Evolutionary conservation across 2,888 invertebrate species (phyloP), one percentile per base, ranked within the genome.

Genomic region (Tubiluchus corallicola): DNA sequence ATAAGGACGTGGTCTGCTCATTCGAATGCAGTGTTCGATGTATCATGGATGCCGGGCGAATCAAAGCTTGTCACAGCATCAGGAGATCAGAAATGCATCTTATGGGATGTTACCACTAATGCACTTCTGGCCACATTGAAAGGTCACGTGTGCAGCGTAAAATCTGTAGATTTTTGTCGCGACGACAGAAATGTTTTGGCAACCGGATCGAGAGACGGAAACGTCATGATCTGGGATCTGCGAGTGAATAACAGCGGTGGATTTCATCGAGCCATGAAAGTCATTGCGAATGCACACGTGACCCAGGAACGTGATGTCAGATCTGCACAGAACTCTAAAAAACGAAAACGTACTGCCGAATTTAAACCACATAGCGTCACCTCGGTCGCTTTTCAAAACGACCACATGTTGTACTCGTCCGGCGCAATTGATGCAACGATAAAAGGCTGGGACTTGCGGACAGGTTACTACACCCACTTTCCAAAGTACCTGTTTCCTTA

Each of bases 151-250:
- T 71, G 79, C 46, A 84, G 84, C 13, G 79, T 90, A 0, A 84
- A 84, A 63, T 79, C 80, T 1, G 79, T 78, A 0, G 76, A 75
- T 2, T 81, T 82, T 57, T 71, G 76, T 5, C 76, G 75, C 40
- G 65, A 71, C 4, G 78, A 79, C 51, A 62, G 65, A 58, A 75
- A 74, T 44, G 75, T 83, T 2, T 84, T 88, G 67, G 84, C 83
- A 1, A 82, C 83, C 0, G 87, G 88, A 16, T 79, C 82, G 0
- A 68, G 88, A 21, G 88, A 90, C 65, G 87, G 88, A 0, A 77
- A 76, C 53, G 78, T 88, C 16, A 74, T 82, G 53, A 61, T 87
- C 16, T 88, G 87, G 87, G 90, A 88, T 59, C 73, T 72, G 29
- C 29, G 29, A n/a, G n/a, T n/a, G 9, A 29, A 29, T n/a, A n/a